phyloP scores from a whole-genome alignment of 2,797 vertebrate species.

The Carapus acus region DNA sequence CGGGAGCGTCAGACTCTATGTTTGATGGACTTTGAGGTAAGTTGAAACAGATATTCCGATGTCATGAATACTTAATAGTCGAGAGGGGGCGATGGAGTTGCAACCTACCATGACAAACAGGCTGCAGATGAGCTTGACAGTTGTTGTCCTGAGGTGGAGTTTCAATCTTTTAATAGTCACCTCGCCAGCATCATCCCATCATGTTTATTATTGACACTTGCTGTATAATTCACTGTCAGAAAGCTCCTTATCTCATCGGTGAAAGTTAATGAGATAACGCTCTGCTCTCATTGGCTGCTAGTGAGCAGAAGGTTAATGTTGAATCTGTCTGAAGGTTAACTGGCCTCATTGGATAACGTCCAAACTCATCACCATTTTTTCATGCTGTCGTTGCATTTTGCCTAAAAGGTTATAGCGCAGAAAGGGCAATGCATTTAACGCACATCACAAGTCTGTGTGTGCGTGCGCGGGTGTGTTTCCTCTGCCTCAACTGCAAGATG shows the following conservation, averaged over 20 bases:
- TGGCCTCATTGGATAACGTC: slow-evolving; percentile 44
- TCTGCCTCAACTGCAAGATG: not conserved
- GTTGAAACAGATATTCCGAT: slow-evolving; percentile 7
- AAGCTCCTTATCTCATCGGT: slow-evolving; percentile 39
- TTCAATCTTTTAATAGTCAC: slow-evolving; percentile 2
- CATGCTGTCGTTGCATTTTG: slow-evolving; percentile 24
- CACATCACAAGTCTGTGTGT: slow-evolving; percentile 14
- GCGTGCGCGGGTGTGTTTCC: slow-evolving; percentile 1
- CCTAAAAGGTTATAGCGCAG: slow-evolving; percentile 35
- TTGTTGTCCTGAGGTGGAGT: slow-evolving; percentile 1
- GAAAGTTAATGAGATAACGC: slow-evolving; percentile 43
- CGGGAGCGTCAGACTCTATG: slow-evolving; percentile 15
- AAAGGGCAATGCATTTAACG: slow-evolving; percentile 26
- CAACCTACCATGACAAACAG: not conserved
- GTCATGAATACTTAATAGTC: not conserved
- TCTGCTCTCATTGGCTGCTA: slow-evolving; percentile 20
- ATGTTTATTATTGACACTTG: slow-evolving; percentile 31
- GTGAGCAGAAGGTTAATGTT: slow-evolving; percentile 37
- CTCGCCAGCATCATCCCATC: slow-evolving; percentile 10
- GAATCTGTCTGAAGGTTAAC: slow-evolving; percentile 42
- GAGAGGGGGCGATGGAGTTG: slow-evolving; percentile 9
- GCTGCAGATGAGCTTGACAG: slow-evolving; percentile 8
- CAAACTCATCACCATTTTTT: slow-evolving; percentile 27
- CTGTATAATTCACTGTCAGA: slow-evolving; percentile 18
- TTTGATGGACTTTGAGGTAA: slow-evolving; percentile 11